Conservation (phyloP, 1,140 invertebrate genomes). For the Tetranychus urticae region DNA sequence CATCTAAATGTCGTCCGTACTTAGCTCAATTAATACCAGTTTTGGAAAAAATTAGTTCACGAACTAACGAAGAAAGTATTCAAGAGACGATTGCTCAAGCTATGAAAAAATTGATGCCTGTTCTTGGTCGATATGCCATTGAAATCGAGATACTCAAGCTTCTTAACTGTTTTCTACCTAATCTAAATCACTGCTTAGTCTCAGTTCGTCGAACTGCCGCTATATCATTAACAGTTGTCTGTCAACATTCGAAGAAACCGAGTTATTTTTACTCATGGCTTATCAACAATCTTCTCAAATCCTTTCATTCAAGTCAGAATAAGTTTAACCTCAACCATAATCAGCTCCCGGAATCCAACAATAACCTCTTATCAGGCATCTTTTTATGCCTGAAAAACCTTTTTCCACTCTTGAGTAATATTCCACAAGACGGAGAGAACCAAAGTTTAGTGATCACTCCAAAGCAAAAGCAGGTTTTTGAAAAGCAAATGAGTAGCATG, state of each 20-base stretch:
- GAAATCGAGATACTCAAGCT: slow-evolving; percentile 44
- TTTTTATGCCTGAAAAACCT: slow-evolving; percentile 3
- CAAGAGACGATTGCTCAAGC: slow-evolving; percentile 42
- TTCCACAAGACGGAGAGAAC: background rate
- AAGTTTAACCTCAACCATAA: background rate
- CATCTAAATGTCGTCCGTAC: slow-evolving; percentile 47
- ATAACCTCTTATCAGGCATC: slow-evolving; percentile 1
- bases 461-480: slow-evolving; percentile 22
- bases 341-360: background rate
- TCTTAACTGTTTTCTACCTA: slow-evolving; percentile 36
- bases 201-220: slow-evolving; percentile 36
- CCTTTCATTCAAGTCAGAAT: background rate
- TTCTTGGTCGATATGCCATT: slow-evolving; percentile 41
- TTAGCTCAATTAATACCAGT: slow-evolving; percentile 44
- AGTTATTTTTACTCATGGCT: slow-evolving; percentile 33
- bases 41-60: slow-evolving; percentile 34
- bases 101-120: slow-evolving; percentile 38
- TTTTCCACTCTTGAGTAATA: background rate
- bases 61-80: slow-evolving; percentile 38
- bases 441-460: background rate
- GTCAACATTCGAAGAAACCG: slow-evolving; percentile 35
- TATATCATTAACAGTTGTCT: slow-evolving; percentile 34
- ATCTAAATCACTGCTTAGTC: slow-evolving; percentile 32
- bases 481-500: slow-evolving; percentile 4
- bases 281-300: slow-evolving; percentile 21